Evolutionary conservation across 1,140 invertebrate species (phyloP), one percentile per base, ranked within the genome.

Genomic region (Bradynema listronoti): DNA sequence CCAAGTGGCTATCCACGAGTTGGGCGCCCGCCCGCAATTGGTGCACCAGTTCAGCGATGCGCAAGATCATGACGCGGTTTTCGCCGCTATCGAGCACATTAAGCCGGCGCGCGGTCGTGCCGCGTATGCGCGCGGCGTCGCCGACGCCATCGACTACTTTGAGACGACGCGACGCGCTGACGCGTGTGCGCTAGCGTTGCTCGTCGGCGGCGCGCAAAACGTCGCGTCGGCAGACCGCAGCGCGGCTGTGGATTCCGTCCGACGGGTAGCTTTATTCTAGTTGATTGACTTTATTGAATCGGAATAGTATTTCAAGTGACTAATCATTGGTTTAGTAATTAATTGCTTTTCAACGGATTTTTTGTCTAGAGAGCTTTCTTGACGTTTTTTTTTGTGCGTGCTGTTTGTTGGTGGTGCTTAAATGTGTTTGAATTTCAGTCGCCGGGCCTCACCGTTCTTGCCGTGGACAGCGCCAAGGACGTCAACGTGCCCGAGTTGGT

Each of bases 191-290:
- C 14, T 72, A 9, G 53, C 74, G 32, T 24, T 72, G 14, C 43
- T 72, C 33, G 68, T 72, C 0, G 70, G 70, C 42, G 66, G 68
- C 46, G 70, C 71, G n/a, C 49, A 63, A n/a, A 49, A 55, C 32
- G 39, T 52, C 9, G 29, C 11, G 9, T 9, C 25, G 6, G 56
- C 68, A 54, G 58, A 71, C 22, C 46, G 56, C 22, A 69, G 53
- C 27, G 30, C 24, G 19, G 58, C 66, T 19, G 29, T 34, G 4
- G 63, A 67, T n/a, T 25, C 42, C 11, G 36, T 72, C 34, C 27
- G 61, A 24, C 55, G 50, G 49, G 63, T 63, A n/a, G 43, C 19
- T 7, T n/a, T n/a, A n/a, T n/a, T n/a, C n/a, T n/a, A n/a, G n/a
- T n/a, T n/a, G n/a, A n/a, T n/a, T n/a, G n/a, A n/a, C n/a, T n/a